These are phyloP conservation scores for Chaenocephalus aceratus DNA, from an alignment of 2,113 vertebrate species.

Conservation along the genomic window DNA sequence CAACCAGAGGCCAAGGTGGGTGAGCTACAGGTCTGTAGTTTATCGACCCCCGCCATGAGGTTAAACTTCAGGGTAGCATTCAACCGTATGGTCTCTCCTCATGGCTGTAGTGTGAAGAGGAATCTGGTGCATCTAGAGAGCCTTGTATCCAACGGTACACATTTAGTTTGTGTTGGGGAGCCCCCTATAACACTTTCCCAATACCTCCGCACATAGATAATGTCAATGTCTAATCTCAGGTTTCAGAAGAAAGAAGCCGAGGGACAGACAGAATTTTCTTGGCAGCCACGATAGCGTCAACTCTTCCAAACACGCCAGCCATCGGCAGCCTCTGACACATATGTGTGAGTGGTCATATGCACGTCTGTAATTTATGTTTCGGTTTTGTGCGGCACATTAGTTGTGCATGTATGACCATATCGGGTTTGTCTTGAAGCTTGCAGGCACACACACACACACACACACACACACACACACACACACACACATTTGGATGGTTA, in stretches of 20 bases:
- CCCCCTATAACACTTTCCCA: not conserved
- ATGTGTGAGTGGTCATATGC: not conserved
- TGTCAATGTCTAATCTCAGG: constrained; percentile 53
- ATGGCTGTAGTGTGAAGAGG: constrained; percentile 5
- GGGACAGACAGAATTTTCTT: constrained; percentile 44
- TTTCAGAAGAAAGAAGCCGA: constrained; percentile 61
- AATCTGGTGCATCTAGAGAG: not conserved
- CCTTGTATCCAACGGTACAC: constrained; percentile 7
- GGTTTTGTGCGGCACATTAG: constrained; percentile 4
- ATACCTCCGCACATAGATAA: constrained; percentile 45
- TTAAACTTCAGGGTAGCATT: not conserved
- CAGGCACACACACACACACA: too few species aligned
- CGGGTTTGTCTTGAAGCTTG: not conserved
- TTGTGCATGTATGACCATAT: not conserved
- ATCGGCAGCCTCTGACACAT: constrained; percentile 21
- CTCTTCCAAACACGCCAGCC: not conserved
- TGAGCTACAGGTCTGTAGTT: constrained; percentile 37
- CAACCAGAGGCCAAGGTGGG: constrained; percentile 43
- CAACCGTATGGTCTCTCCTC: not conserved
- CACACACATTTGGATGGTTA: not conserved
- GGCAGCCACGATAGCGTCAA: constrained; percentile 29
- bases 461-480: too few species aligned
- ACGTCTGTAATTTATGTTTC: constrained; percentile 1
- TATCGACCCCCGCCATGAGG: constrained; percentile 15
- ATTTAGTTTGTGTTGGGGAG: constrained; percentile 16